Evolutionary conservation across 2,888 invertebrate genomes (phyloP), one percentile per base, ranked within the genome.

Genomic region (Vesta saturnalis): DNA sequence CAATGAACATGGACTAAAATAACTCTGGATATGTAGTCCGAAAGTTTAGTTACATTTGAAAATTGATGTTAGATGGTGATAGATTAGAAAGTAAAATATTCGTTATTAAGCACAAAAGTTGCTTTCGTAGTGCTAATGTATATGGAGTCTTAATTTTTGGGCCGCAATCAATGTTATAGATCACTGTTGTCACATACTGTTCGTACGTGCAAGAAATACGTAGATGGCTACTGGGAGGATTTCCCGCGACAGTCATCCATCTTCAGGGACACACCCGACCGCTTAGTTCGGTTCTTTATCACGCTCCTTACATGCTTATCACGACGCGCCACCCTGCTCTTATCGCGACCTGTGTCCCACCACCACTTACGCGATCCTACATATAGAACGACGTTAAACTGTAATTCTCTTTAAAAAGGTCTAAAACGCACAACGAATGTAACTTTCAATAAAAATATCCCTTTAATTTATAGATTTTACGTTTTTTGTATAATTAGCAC

Each of bases 211-310:
- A 72, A 75, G 69, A 82, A 81, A 82, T 82, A 74, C 72, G 71
- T 67, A 73, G 74, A 78, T 72, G 77, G 77, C 73, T 75, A 76
- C 79, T 80, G 80, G 82, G 82, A 83, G 83, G 81, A 84, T 84
- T 83, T 84, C 84, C 83, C 84, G 82, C 82, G 84, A 83, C 83
- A 83, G 83, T 80, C 78, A 84, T 84, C 82, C 83, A 83, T 84
- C 84, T 83, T 83, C 78, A 80, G 83, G 81, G 83, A 83, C 84
- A 83, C 82, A 81, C 83, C 83, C 81, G 80, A 79, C 78, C 82
- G 83, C 82, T 84, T 83, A 82, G 75, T 75, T 75, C 72, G 71
- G 76, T 78, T 81, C 77, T 79, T 82, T 82, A 82, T 83, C 82
- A 79, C 79, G 79, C 79, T 77, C 73, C 81, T 83, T 81, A 82